Percentiles rank a stretch among this genome's conserved stretches.
Conservation (phyloP, 2,888 invertebrate species). For the Coelogynopora nodosa region DNA sequence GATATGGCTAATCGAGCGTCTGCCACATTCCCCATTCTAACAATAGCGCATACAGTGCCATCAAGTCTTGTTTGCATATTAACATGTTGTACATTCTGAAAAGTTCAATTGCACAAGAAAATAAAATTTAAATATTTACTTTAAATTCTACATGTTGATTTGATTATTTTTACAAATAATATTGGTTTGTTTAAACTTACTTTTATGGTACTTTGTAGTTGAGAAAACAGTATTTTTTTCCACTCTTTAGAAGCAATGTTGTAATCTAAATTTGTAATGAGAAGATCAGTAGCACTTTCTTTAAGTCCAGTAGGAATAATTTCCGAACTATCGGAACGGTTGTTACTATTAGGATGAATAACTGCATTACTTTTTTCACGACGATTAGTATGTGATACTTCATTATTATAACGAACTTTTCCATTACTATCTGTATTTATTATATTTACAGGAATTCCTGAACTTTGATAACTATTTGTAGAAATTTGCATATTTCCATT, state of each 20-base stretch:
- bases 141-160: too few relatives aligned
- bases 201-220: conserved; percentile 64
- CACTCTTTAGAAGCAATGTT: conserved; percentile 69
- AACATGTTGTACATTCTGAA: conserved; percentile 64
- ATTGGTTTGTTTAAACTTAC: neutral
- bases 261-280: conserved; percentile 71
- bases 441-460: neutral
- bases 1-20: conserved; percentile 72
- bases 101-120: neutral
- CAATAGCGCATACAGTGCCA: conserved; percentile 70
- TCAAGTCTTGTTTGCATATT: conserved; percentile 69
- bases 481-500: neutral
- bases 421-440: neutral
- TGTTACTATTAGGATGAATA: neutral
- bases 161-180: too few relatives aligned
- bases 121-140: neutral
- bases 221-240: conserved; percentile 67
- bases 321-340: neutral
- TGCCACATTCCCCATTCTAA: conserved; percentile 70
- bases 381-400: neutral
- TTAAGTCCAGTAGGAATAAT: neutral
- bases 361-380: neutral
- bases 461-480: neutral
- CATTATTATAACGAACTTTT: neutral
- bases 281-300: neutral